phyloP scores from a whole-genome alignment of 1,140 invertebrate species.

The Acarapis woodi region DNA sequence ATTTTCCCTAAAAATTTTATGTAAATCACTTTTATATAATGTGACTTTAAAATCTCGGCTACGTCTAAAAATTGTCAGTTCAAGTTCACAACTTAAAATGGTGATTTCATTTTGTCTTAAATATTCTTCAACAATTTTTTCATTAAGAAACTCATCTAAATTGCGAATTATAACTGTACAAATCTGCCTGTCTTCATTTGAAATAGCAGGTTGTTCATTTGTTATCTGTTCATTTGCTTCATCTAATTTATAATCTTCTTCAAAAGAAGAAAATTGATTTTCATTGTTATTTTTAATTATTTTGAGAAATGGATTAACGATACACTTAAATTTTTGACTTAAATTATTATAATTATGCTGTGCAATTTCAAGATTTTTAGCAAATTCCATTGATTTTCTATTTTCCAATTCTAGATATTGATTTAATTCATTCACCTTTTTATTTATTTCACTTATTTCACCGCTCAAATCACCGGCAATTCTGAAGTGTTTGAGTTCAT shows the following conservation, averaged over 20 bases:
- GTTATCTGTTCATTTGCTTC: background rate
- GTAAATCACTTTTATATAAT: background rate
- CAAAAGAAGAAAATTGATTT: background rate
- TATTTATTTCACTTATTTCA: background rate
- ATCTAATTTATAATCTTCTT: background rate
- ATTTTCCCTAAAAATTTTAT: background rate
- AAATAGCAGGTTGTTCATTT: background rate
- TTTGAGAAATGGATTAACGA: too few species aligned
- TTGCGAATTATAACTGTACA: background rate
- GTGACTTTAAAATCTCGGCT: background rate
- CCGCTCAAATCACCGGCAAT: background rate
- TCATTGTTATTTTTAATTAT: background rate
- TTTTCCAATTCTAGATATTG: background rate
- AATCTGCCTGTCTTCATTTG: background rate
- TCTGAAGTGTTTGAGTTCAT: background rate
- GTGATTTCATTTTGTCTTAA: constrained; percentile 1
- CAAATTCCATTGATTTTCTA: background rate
- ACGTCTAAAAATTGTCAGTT: background rate
- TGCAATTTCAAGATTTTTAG: too few species aligned
- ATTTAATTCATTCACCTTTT: background rate
- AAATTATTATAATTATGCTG: too few species aligned
- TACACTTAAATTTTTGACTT: too few species aligned
- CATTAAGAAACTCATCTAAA: constrained; percentile 1
- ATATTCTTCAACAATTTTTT: constrained; percentile 1
- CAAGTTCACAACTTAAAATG: background rate